Conservation (phyloP, 2,888 invertebrate species). For the Antheraea assamensis region DNA sequence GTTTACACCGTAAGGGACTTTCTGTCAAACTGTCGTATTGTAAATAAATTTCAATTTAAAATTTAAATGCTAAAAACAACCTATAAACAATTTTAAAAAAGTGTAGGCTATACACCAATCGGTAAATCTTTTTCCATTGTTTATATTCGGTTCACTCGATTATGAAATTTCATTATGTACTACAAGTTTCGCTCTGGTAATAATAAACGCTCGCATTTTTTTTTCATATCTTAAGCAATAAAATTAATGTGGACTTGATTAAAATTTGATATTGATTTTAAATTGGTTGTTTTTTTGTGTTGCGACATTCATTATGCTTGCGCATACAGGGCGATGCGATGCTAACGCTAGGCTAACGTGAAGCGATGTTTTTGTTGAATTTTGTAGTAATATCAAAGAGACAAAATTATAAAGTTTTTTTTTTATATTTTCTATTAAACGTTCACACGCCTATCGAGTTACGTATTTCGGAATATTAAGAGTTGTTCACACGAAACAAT, state of each 20-base stretch:
- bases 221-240: background rate
- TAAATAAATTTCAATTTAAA: background rate
- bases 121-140: background rate
- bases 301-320: constrained; percentile 1
- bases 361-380: constrained; percentile 7
- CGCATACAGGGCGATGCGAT: background rate
- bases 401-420: background rate
- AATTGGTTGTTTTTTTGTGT: constrained; percentile 13
- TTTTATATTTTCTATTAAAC: too few species aligned
- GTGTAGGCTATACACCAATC: too few species aligned
- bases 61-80: too few species aligned
- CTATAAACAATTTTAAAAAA: too few species aligned
- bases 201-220: background rate
- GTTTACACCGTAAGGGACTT: constrained; percentile 5
- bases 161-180: constrained; percentile 12
- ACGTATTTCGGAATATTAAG: too few species aligned
- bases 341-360: background rate
- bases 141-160: background rate
- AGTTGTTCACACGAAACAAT: too few species aligned
- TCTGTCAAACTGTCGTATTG: background rate
- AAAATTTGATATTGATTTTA: constrained; percentile 15
- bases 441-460: too few species aligned
- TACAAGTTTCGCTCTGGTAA: constrained; percentile 12
- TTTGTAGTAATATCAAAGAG: background rate
- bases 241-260: constrained; percentile 10